Percentiles rank a stretch among this genome's conserved stretches.
Evolutionary conservation across 1,140 invertebrate species (phyloP).

Genomic region (Dinothrombium tinctorium): DNA sequence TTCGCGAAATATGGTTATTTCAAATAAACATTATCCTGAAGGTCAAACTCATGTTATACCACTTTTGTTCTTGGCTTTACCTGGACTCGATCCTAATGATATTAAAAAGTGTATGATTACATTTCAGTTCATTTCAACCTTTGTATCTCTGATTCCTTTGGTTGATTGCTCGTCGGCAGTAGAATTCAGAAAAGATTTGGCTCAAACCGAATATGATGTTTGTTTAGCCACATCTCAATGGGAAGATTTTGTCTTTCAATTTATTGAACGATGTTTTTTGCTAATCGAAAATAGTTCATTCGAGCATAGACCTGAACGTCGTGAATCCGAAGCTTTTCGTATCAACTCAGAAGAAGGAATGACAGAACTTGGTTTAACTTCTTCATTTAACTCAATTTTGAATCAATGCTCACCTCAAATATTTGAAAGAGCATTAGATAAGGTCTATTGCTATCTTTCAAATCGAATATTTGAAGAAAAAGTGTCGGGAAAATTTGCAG

Average conservation of each 20-base stretch:
- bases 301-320: constrained; percentile 24
- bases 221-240: constrained; percentile 56
- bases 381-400: constrained; percentile 37
- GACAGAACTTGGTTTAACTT: constrained; percentile 39
- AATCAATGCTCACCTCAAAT: constrained; percentile 31
- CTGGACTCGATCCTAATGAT: constrained; percentile 77
- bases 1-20: constrained; percentile 34
- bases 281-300: constrained; percentile 45
- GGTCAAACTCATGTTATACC: constrained; percentile 56
- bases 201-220: constrained; percentile 45
- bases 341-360: constrained; percentile 42
- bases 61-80: constrained; percentile 46
- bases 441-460: constrained; percentile 43
- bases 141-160: constrained; percentile 47
- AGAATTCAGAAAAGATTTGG: constrained; percentile 36
- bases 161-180: constrained; percentile 55
- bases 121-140: constrained; percentile 48
- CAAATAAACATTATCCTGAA: constrained; percentile 33
- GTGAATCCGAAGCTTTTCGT: constrained; percentile 23
- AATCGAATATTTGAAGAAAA: constrained; percentile 49
- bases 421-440: constrained; percentile 38
- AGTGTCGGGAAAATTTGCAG: constrained; percentile 50
- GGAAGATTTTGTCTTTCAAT: constrained; percentile 66
- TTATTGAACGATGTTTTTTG: constrained; percentile 45
- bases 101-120: constrained; percentile 48